Conservation (phyloP, 2,113 vertebrate species). For the Pterocles burchelli region DNA sequence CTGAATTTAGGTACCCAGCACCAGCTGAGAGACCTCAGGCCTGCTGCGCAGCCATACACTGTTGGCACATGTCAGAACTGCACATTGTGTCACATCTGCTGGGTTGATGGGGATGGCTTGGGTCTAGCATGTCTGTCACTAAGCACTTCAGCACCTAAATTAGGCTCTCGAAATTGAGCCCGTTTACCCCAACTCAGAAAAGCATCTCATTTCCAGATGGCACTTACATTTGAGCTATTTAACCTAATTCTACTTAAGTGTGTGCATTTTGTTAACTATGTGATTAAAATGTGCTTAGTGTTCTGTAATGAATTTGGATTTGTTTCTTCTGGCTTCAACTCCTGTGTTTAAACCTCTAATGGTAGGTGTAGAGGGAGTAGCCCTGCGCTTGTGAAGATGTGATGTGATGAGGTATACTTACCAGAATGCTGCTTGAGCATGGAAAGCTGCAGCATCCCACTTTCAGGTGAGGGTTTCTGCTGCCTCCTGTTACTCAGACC, state of each 20-base stretch:
- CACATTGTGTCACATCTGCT: background rate
- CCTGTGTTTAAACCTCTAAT: background rate
- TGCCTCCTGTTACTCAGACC: background rate
- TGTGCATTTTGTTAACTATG: background rate
- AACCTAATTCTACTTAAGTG: background rate
- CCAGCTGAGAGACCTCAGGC: background rate
- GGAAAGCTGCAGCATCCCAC: background rate
- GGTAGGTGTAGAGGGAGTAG: background rate
- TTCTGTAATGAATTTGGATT: fast-evolving
- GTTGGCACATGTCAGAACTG: background rate
- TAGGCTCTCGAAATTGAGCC: background rate
- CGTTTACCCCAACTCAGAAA: background rate
- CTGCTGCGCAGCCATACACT: background rate
- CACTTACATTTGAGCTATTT: background rate
- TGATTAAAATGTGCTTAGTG: background rate
- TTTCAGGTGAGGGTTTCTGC: background rate
- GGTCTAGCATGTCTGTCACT: background rate
- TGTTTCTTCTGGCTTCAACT: background rate
- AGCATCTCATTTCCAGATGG: background rate
- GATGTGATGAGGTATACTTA: fast-evolving
- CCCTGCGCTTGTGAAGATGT: background rate
- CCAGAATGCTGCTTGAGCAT: fast-evolving
- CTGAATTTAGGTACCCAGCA: background rate
- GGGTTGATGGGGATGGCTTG: background rate
- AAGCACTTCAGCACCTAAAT: background rate